Evolutionary conservation across 2,113 vertebrate genomes (phyloP).

Genomic region (Edolisoma coerulescens): DNA sequence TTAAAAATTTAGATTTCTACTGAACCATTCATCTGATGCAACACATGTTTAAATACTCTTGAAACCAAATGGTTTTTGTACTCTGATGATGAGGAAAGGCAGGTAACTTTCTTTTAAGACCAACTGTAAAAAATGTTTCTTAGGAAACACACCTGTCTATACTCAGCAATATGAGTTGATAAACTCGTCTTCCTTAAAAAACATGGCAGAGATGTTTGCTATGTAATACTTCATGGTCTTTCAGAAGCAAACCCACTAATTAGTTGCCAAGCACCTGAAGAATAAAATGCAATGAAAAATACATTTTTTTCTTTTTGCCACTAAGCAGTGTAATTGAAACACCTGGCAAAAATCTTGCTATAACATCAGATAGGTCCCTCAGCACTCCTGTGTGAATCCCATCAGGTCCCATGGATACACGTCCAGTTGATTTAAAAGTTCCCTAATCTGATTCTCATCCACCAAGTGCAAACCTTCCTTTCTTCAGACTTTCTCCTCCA

Average conservation of each 20-base stretch:
- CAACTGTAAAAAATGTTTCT: background rate
- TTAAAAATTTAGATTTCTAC: background rate
- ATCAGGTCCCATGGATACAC: background rate
- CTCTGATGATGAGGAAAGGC: background rate
- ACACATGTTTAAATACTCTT: background rate
- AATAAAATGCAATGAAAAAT: background rate
- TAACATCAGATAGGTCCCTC: background rate
- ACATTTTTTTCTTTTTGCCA: background rate
- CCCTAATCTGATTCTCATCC: rapidly evolving
- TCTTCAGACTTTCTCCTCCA: background rate
- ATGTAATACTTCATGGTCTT: background rate
- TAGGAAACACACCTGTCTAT: background rate
- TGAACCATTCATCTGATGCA: background rate
- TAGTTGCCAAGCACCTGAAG: background rate
- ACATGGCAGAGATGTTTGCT: background rate
- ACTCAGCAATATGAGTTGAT: background rate
- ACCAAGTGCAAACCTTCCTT: background rate
- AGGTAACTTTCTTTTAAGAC: background rate
- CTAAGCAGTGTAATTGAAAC: background rate
- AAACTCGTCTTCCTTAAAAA: background rate
- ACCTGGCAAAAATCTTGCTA: background rate
- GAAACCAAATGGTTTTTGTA: background rate
- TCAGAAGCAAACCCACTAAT: background rate
- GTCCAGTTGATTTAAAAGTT: background rate
- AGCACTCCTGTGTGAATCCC: background rate